Conservation (phyloP, 2,797 vertebrate genomes). For the Epinephelus malabaricus region DNA sequence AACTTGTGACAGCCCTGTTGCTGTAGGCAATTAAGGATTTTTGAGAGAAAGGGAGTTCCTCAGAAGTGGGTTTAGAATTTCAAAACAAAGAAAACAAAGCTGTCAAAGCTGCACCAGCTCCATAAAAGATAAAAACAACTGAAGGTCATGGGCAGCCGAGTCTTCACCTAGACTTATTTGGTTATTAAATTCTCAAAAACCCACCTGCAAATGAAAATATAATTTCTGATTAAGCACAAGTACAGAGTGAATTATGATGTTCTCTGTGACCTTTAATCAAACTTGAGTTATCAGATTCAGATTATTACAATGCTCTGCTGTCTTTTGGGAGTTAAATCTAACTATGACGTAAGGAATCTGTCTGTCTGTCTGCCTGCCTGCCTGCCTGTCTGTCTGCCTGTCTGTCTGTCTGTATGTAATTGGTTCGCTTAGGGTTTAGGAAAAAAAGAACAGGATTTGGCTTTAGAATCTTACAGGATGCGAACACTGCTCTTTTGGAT, state of each 20-base stretch:
- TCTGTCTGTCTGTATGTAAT: too few species aligned
- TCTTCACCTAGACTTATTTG: constrained; percentile 19
- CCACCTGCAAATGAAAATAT: constrained; percentile 10
- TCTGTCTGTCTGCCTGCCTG: too few species aligned
- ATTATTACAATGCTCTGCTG: not conserved
- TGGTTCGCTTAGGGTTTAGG: too few species aligned
- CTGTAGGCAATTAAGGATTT: constrained; percentile 43
- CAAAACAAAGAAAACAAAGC: constrained; percentile 46
- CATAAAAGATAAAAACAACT: constrained; percentile 29
- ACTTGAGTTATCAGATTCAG: constrained; percentile 13
- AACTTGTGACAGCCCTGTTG: constrained; percentile 38
- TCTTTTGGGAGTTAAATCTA: not conserved
- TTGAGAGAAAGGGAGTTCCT: constrained; percentile 21
- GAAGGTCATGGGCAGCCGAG: constrained; percentile 18
- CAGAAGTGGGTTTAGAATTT: constrained; percentile 25
- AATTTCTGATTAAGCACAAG: not conserved
- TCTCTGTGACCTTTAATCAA: constrained; percentile 26
- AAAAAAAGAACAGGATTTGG: too few species aligned
- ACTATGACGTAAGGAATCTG: too few species aligned
- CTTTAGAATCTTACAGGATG: too few species aligned
- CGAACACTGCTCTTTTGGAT: too few species aligned
- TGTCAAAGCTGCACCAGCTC: constrained; percentile 18
- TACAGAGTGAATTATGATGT: constrained; percentile 1
- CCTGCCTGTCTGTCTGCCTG: too few species aligned
- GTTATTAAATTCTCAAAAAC: constrained; percentile 23